These are phyloP conservation scores for Thymelicus lineola DNA, from an alignment of 2,888 invertebrate species.

Conservation along the genomic window DNA sequence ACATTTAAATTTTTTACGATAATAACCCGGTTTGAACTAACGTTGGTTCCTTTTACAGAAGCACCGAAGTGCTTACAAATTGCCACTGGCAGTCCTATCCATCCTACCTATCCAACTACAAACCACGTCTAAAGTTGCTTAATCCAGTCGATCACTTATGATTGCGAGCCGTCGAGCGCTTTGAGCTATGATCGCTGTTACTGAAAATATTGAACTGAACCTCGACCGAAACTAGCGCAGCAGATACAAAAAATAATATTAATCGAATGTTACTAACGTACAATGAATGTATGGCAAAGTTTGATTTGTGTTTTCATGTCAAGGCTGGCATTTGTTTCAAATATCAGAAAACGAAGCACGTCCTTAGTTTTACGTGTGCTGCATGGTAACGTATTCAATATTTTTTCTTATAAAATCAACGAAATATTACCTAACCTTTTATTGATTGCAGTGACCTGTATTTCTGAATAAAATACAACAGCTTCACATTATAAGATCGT, in stretches of 20 bases:
- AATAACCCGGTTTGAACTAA: too few relatives aligned
- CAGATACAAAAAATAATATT: constrained; percentile 18
- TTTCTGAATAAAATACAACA: constrained; percentile 16
- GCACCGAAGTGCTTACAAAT: too few relatives aligned
- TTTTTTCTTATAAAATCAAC: constrained; percentile 68
- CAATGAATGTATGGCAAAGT: constrained; percentile 47
- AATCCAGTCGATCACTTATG: too few relatives aligned
- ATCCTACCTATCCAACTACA: too few relatives aligned
- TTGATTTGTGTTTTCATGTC: constrained; percentile 78
- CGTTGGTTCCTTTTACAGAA: too few relatives aligned
- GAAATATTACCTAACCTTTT: constrained; percentile 55
- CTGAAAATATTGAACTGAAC: background rate
- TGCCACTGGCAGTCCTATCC: too few relatives aligned
- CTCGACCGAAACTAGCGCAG: background rate
- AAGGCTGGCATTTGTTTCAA: constrained; percentile 74
- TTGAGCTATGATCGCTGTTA: too few relatives aligned
- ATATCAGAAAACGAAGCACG: constrained; percentile 74
- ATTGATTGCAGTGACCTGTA: constrained; percentile 54
- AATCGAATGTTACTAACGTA: constrained; percentile 31
- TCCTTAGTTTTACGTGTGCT: constrained; percentile 63
- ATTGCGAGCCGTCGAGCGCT: too few relatives aligned
- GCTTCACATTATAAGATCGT: constrained; percentile 12
- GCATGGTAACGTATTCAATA: constrained; percentile 72
- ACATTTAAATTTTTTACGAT: too few relatives aligned
- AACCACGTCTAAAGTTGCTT: too few relatives aligned